Evolutionary conservation across 2,888 invertebrate genomes (phyloP).

Genomic region (Seira sanloemensis): DNA sequence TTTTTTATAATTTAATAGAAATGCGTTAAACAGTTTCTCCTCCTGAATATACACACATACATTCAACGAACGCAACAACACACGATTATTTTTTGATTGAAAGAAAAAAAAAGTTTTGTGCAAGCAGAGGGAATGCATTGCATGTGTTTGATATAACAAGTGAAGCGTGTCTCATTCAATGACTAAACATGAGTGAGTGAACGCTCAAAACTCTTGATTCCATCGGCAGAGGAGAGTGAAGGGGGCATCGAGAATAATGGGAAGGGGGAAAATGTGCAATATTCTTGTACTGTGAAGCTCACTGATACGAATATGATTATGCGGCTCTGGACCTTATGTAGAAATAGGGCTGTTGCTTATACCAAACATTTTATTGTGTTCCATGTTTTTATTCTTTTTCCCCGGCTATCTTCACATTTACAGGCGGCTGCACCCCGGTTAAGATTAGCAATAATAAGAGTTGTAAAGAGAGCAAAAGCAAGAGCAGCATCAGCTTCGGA

Average conservation of each 20-base stretch:
- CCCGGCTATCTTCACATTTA: conserved; percentile 18
- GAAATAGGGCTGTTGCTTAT: conserved; percentile 37
- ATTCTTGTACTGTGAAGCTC: too few species aligned
- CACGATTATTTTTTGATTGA: not conserved
- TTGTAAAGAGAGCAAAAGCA: not conserved
- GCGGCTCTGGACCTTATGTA: not conserved
- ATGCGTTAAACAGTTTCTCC: too few species aligned
- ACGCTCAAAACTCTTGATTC: not conserved
- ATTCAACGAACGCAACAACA: too few species aligned
- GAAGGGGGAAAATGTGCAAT: not conserved
- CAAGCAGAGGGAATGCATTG: not conserved
- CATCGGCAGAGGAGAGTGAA: too few species aligned
- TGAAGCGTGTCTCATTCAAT: conserved; percentile 42
- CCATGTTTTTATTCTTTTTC: not conserved
- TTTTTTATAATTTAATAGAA: too few species aligned
- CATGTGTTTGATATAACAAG: conserved; percentile 34
- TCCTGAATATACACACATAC: too few species aligned
- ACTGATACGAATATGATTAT: not conserved
- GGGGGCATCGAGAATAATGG: not conserved
- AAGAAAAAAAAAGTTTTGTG: not conserved
- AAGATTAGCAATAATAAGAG: not conserved
- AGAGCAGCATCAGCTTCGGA: not conserved
- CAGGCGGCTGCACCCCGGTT: conserved; percentile 13
- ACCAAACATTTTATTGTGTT: not conserved
- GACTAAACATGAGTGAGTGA: conserved; percentile 8